Evolutionary conservation across 2,797 vertebrate genomes (phyloP), one percentile per base, ranked within the genome.

Genomic region (Enteromius mattozi): DNA sequence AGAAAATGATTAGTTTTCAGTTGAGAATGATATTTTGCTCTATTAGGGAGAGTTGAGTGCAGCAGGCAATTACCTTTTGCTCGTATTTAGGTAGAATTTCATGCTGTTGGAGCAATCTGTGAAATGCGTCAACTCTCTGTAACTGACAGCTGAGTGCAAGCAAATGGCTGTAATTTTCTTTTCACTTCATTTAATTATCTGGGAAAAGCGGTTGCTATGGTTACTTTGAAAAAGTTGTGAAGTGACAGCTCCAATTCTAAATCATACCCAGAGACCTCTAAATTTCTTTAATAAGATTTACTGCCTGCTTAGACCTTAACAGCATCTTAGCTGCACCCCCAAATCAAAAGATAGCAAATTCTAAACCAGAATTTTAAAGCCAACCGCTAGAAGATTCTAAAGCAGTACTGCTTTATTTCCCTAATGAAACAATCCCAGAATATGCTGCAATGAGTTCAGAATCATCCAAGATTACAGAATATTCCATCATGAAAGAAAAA

Each of bases 151-250:
- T 47, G 76, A 78, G 76, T 65, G 76, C 59, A 45, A 24, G 17
- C 59, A 78, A 78, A 78, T 78, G 10, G 17, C 59, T 78, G 40
- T 78, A 30, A 78, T 78, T 78, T 78, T 24, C 76, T 65, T 78
- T 78, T 78, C 59, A 33, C 21, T 33, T 65, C 40, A 47, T 63
- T 27, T 40, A 24, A 4, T 42, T 78, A 10, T 63, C 76, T 30
- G 40, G 61, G 42, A 49, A 76, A 54, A 51, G 4, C 3, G 6
- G 63, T 75, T 16, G 14, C 59, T 78, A 78, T 78, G 76, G 76
- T 65, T 45, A 78, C 59, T 45, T 78, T 63, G 37, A 78, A 47
- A 30, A 13, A 63, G 76, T 63, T 63, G 12, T 0, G 1, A 63
- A 10, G 56, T 65, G 56, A 78, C 16, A 1, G 9, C 76, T 78